Conservation (phyloP, 1,140 invertebrate species). For the Leptinotarsa lineolata region DNA sequence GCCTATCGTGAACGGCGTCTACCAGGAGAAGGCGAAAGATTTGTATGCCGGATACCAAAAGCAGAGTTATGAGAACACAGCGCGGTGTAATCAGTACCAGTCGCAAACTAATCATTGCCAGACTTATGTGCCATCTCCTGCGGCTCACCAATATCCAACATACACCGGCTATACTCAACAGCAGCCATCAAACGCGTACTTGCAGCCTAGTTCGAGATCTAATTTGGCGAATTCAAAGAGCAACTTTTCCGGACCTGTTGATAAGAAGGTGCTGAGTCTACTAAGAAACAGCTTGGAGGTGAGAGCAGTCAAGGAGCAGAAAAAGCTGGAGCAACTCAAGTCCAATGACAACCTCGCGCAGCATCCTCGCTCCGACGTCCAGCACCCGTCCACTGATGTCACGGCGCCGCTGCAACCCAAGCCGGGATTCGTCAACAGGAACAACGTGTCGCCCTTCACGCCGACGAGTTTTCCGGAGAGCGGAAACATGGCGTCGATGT, state of each 20-base stretch:
- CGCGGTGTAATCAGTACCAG: slow-evolving; percentile 32
- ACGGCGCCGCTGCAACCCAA: slow-evolving; percentile 60
- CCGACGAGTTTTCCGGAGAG: slow-evolving; percentile 60
- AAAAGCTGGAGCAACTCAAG: slow-evolving; percentile 53
- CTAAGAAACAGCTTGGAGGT: slow-evolving; percentile 71
- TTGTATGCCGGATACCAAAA: slow-evolving; percentile 15
- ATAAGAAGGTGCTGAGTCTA: slow-evolving; percentile 70
- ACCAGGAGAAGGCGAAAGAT: slow-evolving; percentile 39
- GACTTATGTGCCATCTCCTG: slow-evolving; percentile 47
- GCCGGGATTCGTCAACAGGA: slow-evolving; percentile 59
- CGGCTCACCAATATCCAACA: slow-evolving; percentile 45
- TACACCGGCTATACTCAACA: slow-evolving; percentile 34
- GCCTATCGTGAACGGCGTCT: slow-evolving; percentile 44
- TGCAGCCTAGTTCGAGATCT: slow-evolving; percentile 40
- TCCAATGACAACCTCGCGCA: slow-evolving; percentile 35
- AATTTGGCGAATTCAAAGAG: slow-evolving; percentile 33
- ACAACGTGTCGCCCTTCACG: slow-evolving; percentile 63
- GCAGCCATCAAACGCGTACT: slow-evolving; percentile 40
- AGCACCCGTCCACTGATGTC: slow-evolving; percentile 56
- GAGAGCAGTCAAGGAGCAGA: slow-evolving; percentile 66
- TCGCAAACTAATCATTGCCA: slow-evolving; percentile 43
- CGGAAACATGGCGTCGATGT: slow-evolving; percentile 60
- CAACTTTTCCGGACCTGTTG: slow-evolving; percentile 54
- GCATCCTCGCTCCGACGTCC: slow-evolving; percentile 44
- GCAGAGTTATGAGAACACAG: slow-evolving; percentile 21